Evolutionary conservation across 2,888 invertebrate genomes (phyloP), one percentile per base, ranked within the genome.

Genomic region (Agonopterix heracliana): DNA sequence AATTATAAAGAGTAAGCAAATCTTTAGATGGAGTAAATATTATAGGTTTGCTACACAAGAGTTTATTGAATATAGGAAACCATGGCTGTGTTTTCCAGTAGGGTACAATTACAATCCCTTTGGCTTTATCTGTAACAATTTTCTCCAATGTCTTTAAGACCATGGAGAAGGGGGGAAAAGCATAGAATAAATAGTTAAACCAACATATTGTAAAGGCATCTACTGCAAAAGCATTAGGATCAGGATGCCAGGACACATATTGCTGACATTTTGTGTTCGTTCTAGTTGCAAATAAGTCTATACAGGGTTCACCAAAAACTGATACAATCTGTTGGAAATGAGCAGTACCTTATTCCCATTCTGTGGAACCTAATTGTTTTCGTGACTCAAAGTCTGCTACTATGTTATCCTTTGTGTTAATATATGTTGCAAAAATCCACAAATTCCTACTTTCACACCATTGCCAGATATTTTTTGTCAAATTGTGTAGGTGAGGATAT

Each of bases 231-330:
- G 56, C 54, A 9, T 51, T 46, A 1, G 54, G 56, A 36, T 59
- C 55, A 34, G 34, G 48, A 9, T 51, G 48, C 56, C 55, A 59
- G 3, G 55, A 49, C 5, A 55, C 36, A 46, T 49, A 56, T 13
- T 40, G 5, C 40, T 3, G 3, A n/a, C 40, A 40, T 40, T 40
- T 40, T n/a, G 11, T n/a, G n/a, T 40, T 17, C 50, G 5, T 9
- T 1, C 57, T 45, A 17, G 46, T 48, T 3, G 58, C 56, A 45
- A 56, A 60, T 13, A 58, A 40, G 36, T 58, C 56, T 9, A 58
- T 53, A 0, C 53, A 45, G 17, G 56, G 56, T 13, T 11, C 5
- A 3, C 54, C 51, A 48, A 58, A 56, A 13, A 2, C 34, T 14
- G 46, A n/a, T 7, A 26, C 34, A n/a, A 56, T 45, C 8, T n/a